These are phyloP conservation scores for Lutra lutra DNA, from an alignment of 2,797 vertebrate species.

Conservation along the genomic window DNA sequence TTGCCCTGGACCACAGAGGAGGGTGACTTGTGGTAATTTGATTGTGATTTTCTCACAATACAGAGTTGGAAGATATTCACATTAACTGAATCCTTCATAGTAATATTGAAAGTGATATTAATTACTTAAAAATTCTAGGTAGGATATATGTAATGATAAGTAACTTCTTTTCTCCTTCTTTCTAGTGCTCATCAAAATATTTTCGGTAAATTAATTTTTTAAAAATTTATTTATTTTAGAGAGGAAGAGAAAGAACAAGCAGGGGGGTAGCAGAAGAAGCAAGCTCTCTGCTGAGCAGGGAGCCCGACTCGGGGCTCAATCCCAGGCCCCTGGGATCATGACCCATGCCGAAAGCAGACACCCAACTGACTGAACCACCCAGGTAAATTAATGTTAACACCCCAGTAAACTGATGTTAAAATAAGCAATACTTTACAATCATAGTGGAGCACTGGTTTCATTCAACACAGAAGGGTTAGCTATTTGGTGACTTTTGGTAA, in stretches of 20 bases:
- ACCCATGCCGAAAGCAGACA: too few relatives aligned
- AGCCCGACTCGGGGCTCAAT: too few relatives aligned
- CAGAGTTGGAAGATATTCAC: neutral
- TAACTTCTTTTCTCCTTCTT: neutral
- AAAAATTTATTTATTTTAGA: too few relatives aligned
- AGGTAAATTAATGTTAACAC: neutral
- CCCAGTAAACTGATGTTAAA: neutral
- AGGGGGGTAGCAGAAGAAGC: too few relatives aligned
- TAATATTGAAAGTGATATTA: neutral
- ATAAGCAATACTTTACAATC: neutral
- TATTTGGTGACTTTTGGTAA: neutral
- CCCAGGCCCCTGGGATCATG: too few relatives aligned
- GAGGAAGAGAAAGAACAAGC: too few relatives aligned
- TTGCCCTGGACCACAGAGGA: neutral
- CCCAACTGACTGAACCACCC: too few relatives aligned
- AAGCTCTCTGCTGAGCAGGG: too few relatives aligned
- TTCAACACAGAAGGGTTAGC: neutral
- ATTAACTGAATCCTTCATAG: neutral
- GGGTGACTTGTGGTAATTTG: neutral
- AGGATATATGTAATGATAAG: neutral
- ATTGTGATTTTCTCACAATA: neutral
- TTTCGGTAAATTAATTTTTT: neutral
- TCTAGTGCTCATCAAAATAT: neutral
- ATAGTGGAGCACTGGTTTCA: neutral
- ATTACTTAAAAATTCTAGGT: neutral